Evolutionary conservation across 2,888 invertebrate species (phyloP), one percentile per base, ranked within the genome.

Genomic region (Apotomis turbidana): DNA sequence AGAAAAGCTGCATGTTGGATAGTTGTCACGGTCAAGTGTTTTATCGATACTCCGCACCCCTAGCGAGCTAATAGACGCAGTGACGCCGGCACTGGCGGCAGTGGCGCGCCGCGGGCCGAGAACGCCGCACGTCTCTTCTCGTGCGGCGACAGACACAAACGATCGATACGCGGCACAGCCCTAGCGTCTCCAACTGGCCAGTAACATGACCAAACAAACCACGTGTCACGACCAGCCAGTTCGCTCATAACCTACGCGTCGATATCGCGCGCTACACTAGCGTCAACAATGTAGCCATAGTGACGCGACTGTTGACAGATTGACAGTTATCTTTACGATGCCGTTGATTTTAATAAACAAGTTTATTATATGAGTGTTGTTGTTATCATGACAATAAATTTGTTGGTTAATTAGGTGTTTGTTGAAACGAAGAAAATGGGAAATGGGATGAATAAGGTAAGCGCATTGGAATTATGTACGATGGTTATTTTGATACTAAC

Each of bases 391-490:
- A 87, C 87, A 87, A 88, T 89, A 89, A 85, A 84, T 82, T 84
- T 77, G 74, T 80, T 81, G 75, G 71, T 68, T 77, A 82, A 82
- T 73, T 75, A 81, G 77, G 78, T 75, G 78, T 80, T 80, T 78
- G 77, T 76, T 79, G 77, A 78, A 73, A 78, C 73, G 74, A 79
- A 61, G 78, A 88, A 84, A 79, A 89, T 97, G 97, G 97, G 97
- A 93, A 97, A 97, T 96, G 97, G 97, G 91, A 97, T 97, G 97
- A 97, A 97, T 93, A 97, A 97, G 97, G 97, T 97, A 91, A 94
- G 90, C 83, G 68, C 13, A 36, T 6, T 64, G 70, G 57, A 55
- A 66, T 46, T 71, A 69, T 74, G 74, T 67, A 69, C 3, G 6
- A 3, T 13, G 8, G 54, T 58, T 44, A n/a, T 27, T 63, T 38